Conservation (phyloP, 2,888 invertebrate genomes). For the Masnerella sp. region DNA sequence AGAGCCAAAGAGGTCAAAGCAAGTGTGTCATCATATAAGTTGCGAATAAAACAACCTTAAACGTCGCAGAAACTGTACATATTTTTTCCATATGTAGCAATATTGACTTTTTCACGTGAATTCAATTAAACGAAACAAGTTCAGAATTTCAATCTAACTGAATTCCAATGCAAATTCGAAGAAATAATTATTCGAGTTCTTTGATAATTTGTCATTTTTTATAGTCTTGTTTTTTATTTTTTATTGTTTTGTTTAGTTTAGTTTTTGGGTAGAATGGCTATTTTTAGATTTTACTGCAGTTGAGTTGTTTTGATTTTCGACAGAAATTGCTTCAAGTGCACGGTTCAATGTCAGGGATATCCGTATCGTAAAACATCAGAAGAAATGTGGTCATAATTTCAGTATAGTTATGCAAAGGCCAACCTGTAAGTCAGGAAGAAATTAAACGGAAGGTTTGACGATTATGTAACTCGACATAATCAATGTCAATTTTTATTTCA, state of each 20-base stretch:
- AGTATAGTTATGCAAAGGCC: slow-evolving; percentile 28
- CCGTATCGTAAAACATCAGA: slow-evolving; percentile 1
- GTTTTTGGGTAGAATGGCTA: too few species aligned
- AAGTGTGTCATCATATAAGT: slow-evolving; percentile 28
- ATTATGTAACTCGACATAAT: slow-evolving; percentile 10
- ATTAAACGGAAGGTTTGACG: slow-evolving; percentile 22
- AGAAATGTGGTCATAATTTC: slow-evolving; percentile 23
- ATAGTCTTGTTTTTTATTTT: too few species aligned
- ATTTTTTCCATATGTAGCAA: slow-evolving; percentile 23
- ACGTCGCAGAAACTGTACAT: slow-evolving; percentile 19
- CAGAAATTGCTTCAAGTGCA: slow-evolving; percentile 20
- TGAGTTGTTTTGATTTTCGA: too few species aligned
- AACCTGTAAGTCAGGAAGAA: slow-evolving; percentile 19
- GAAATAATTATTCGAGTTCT: too few species aligned
- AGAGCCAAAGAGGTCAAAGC: slow-evolving; percentile 41
- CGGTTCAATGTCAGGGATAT: slow-evolving; percentile 28
- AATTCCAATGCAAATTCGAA: too few species aligned
- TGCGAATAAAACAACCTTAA: slow-evolving; percentile 18
- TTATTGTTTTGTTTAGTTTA: too few species aligned
- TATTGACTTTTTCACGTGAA: slow-evolving; percentile 6
- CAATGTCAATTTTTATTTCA: too few species aligned
- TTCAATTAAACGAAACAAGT: not conserved
- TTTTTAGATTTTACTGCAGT: too few species aligned
- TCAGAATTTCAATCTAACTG: too few species aligned
- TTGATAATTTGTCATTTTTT: too few species aligned